These are phyloP conservation scores for Amphiprion clarkii DNA, from an alignment of 2,797 vertebrate genomes.

Conservation along the genomic window DNA sequence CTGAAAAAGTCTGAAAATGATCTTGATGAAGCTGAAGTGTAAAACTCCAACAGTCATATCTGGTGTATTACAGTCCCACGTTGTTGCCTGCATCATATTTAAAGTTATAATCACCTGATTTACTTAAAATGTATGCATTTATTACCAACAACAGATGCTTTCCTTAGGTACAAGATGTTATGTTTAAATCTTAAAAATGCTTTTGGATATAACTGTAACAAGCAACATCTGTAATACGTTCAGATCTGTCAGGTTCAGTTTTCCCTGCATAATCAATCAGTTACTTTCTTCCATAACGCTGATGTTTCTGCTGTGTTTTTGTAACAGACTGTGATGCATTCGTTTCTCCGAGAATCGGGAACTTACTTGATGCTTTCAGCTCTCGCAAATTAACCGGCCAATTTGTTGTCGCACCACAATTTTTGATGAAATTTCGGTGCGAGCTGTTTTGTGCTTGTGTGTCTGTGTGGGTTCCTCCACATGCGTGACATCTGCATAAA, in stretches of 20 bases:
- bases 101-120: background rate
- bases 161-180: background rate
- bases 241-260: conserved; percentile 16
- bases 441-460: conserved; percentile 7
- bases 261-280: conserved; percentile 39
- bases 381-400: conserved; percentile 53
- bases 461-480: background rate
- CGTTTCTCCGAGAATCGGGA: conserved; percentile 27
- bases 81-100: background rate
- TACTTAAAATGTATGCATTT: background rate
- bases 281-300: conserved; percentile 10
- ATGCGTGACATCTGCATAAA: conserved; percentile 21
- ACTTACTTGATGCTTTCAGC: conserved; percentile 52
- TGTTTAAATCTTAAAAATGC: conserved; percentile 4
- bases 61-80: conserved; percentile 1
- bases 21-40: background rate
- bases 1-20: conserved; percentile 6
- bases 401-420: conserved; percentile 51
- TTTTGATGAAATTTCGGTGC: conserved; percentile 30
- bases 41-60: background rate
- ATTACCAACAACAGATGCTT: background rate
- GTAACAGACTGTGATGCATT: conserved; percentile 28
- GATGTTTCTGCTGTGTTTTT: conserved; percentile 19
- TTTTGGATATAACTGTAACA: background rate
- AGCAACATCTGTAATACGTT: background rate